Evolutionary conservation across 2,888 invertebrate species (phyloP).

Genomic region (Philhelius pedissequus): DNA sequence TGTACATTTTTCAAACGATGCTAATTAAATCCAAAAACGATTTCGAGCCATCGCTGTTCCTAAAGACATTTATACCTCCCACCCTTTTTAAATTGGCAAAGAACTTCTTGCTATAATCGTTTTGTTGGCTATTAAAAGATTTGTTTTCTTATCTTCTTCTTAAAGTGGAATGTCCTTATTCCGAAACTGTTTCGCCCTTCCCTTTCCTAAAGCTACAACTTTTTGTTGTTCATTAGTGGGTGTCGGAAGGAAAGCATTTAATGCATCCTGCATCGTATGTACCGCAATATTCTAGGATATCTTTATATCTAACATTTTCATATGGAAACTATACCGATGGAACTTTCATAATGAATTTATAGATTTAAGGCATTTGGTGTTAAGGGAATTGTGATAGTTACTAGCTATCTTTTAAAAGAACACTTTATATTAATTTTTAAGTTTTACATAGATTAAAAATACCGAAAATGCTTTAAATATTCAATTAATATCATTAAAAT

Average conservation of each 20-base stretch:
- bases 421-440: not conserved
- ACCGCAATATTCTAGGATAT: conserved; percentile 39
- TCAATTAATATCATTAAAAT: too few relatives aligned
- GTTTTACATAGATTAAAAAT: too few relatives aligned
- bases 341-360: conserved; percentile 68
- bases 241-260: conserved; percentile 63
- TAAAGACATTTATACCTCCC: not conserved
- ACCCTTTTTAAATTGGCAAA: not conserved
- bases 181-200: conserved; percentile 35
- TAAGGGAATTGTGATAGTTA: not conserved
- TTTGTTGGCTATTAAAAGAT: conserved; percentile 61
- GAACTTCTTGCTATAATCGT: conserved; percentile 47
- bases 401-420: not conserved
- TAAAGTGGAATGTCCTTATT: conserved; percentile 49
- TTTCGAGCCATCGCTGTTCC: conserved; percentile 7
- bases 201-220: conserved; percentile 3
- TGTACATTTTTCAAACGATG: conserved; percentile 15
- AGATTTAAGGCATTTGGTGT: conserved; percentile 47
- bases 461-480: too few relatives aligned
- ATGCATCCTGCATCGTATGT: conserved; percentile 58
- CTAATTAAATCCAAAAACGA: conserved; percentile 48
- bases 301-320: conserved; percentile 19
- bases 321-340: conserved; percentile 42
- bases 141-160: conserved; percentile 57
- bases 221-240: conserved; percentile 22